phyloP scores from a whole-genome alignment of 2,888 invertebrate genomes.

The Steinernema hermaphroditum region DNA sequence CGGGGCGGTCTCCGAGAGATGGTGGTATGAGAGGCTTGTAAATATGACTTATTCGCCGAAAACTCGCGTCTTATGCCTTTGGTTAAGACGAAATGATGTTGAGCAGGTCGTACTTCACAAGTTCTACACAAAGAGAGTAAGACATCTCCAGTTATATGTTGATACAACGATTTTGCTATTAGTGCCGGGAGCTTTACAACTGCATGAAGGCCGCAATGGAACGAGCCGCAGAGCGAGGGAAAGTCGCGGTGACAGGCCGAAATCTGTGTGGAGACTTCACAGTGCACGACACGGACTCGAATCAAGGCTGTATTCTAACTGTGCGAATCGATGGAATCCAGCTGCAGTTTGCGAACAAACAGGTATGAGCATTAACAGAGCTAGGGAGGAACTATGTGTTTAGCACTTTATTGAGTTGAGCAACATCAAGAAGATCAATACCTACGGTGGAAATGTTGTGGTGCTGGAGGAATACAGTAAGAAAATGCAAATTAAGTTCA shows the following conservation, averaged over 20 bases:
- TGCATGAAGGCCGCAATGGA: conserved; percentile 99
- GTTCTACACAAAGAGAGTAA: conserved; percentile 96
- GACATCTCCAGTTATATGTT: background rate
- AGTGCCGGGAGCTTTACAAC: conserved; percentile 97
- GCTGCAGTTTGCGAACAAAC: conserved; percentile 96
- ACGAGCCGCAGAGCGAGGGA: conserved; percentile 76
- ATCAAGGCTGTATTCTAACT: conserved; percentile 87
- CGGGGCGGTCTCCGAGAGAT: conserved; percentile 73
- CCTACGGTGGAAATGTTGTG: conserved; percentile 97
- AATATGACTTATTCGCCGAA: conserved; percentile 99
- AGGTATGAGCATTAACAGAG: conserved; percentile 74
- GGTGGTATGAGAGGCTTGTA: conserved; percentile 94
- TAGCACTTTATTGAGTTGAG: conserved; percentile 99
- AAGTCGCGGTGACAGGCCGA: conserved; percentile 69
- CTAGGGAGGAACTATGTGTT: conserved; percentile 69
- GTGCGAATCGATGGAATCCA: conserved; percentile 97
- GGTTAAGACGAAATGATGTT: conserved; percentile 80
- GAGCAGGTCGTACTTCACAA: conserved; percentile 86
- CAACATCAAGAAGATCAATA: conserved; percentile 99
- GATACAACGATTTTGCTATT: too few species aligned
- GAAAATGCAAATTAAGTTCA: too few species aligned
- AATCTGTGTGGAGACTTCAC: conserved; percentile 86
- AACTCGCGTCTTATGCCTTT: conserved; percentile 92
- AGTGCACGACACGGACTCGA: conserved; percentile 92
- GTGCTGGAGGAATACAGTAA: conserved; percentile 99